Evolutionary conservation across 92 coral and sea anemone species (phyloP), one percentile per base, ranked within the genome.

Genomic region (Palythoa caribaeorum): DNA sequence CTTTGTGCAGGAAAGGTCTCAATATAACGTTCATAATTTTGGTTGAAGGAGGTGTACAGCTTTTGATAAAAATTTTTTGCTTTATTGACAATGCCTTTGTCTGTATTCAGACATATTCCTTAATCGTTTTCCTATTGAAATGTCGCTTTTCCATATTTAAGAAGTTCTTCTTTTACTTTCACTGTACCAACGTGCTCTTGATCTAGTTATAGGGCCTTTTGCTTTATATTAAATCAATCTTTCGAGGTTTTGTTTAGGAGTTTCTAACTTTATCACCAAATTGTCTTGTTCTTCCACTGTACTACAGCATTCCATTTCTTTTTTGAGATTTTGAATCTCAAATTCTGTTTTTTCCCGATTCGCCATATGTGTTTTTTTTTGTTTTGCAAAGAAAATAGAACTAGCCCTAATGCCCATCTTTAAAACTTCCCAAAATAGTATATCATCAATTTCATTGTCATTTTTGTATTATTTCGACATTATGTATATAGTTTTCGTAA

Each of bases 331-430:
- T 75, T 47, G 16, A 47, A 75, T 75, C 47, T 75, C 54, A 3
- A 21, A 38, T 75, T 75, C 63, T 75, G 35, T 75, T 2, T 47
- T 48, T 75, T 75, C 79, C 57, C 39, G 21, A 75, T 38, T 75
- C 39, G 38, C 15, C 79, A n/a, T 50, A 14, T 60, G 39, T 35
- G 11, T 6, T 47, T 50, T 75, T 75, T 75, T 75, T 48, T n/a
- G 79, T 75, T 75, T 75, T 75, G 79, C 59, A 75, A 2, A 75
- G 16, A 17, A 75, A 75, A 75, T 47, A 75, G 59, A 75, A 6
- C 13, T 78, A 17, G 83, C 83, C 60, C 83, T 85, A 4, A 73
- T 73, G 73, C 54, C 53, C 88, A 73, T 71, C 37, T 84, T 84
- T 37, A 71, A 16, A 1, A 52, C 69, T 21, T 84, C 71, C 79